Evolutionary conservation across 2,888 invertebrate species (phyloP), one percentile per base, ranked within the genome.

Genomic region (Lithophane ornitopus): DNA sequence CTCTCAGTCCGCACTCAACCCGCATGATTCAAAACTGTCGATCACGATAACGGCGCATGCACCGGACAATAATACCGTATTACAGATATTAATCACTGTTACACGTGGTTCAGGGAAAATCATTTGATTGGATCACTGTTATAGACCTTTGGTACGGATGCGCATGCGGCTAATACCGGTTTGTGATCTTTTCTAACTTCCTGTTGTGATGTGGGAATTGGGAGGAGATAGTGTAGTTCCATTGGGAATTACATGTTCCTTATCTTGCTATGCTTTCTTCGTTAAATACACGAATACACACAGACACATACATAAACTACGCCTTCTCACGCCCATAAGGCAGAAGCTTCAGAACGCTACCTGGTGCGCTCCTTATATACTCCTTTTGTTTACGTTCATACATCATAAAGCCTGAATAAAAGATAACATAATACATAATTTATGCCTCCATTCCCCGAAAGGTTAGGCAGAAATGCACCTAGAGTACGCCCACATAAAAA

Each of bases 21-120:
- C 95, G 95, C 95, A 95, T 95, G 93, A 92, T 92, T 86, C 87
- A 81, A 89, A 88, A 87, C 85, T 90, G 90, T 91, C 91, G 90
- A 93, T 94, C 93, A 90, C 91, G 89, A 91, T 89, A 89, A 89
- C 84, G 74, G 83, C 69, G 82, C 65, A 22, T 44, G 70, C 89
- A 77, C 80, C 69, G 87, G 86, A 86, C 85, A 87, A 85, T 85
- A 87, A 87, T 85, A 82, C 82, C 80, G 85, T 88, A 88, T 85
- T 85, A 84, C 83, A 86, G 89, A 90, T 93, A 93, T 93, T 92
- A 93, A 94, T 94, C 93, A 92, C 90, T 78, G 90, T 90, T 89
- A 80, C 88, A 88, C 80, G 85, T 81, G 85, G 78, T 81, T 66
- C 67, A 72, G 61, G 75, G 78, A 80, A 87, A 85, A 76, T 63